Conservation (phyloP, 2,797 vertebrate genomes). For the Chromis chromis region DNA sequence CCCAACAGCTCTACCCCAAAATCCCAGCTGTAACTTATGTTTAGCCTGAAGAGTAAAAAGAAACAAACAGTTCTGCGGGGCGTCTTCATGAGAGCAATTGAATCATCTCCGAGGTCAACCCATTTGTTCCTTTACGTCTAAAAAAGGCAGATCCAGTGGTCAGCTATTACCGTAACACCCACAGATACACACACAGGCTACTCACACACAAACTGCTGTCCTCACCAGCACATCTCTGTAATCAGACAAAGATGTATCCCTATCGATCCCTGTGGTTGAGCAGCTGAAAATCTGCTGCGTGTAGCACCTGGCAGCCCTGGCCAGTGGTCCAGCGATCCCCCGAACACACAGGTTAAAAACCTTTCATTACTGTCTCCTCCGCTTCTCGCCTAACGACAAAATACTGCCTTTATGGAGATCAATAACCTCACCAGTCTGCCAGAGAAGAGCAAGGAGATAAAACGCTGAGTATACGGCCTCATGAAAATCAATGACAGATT, state of each 20-base stretch:
- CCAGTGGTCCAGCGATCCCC: constrained; percentile 50
- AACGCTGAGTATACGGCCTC: constrained; percentile 70
- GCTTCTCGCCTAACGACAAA: constrained; percentile 76
- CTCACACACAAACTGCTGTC: constrained; percentile 14
- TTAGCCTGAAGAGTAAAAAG: background rate
- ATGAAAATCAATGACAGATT: constrained; percentile 79
- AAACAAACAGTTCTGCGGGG: background rate
- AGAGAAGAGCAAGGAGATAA: constrained; percentile 65
- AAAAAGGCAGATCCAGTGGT: constrained; percentile 34
- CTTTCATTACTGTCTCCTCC: constrained; percentile 81
- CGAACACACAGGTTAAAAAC: constrained; percentile 77
- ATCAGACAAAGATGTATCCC: constrained; percentile 79
- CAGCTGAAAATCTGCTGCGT: constrained; percentile 73
- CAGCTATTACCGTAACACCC: constrained; percentile 41
- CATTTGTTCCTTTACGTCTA: constrained; percentile 28
- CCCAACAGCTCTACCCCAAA: background rate
- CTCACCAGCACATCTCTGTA: constrained; percentile 60
- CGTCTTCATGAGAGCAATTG: background rate
- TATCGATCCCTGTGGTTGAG: constrained; percentile 70
- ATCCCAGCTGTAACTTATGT: background rate
- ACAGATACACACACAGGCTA: constrained; percentile 20
- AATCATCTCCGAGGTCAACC: constrained; percentile 29
- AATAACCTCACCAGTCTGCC: constrained; percentile 68
- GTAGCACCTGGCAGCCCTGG: constrained; percentile 70
- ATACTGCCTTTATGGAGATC: constrained; percentile 83